phyloP scores from a whole-genome alignment of 2,113 vertebrate genomes.

The Scatophagus argus region DNA sequence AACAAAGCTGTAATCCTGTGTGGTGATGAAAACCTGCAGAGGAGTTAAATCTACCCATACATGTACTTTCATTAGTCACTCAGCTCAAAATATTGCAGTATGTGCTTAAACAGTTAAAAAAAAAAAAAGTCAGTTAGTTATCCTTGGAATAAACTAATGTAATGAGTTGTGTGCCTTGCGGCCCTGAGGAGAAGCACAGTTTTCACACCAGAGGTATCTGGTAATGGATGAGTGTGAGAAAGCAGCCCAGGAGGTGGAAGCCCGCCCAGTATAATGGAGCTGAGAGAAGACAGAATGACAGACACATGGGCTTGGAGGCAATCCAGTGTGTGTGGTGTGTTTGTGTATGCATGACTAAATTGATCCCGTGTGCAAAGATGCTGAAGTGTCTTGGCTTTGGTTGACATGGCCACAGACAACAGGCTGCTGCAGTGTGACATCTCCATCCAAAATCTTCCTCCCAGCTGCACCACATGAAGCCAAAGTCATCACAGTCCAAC shows the following conservation, averaged over 20 bases:
- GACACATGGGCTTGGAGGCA: constrained; percentile 27
- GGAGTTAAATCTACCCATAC: background rate
- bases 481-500: constrained; percentile 52
- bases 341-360: constrained; percentile 13
- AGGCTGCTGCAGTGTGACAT: constrained; percentile 39
- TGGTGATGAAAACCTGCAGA: background rate
- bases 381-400: constrained; percentile 45
- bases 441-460: constrained; percentile 57
- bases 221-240: constrained; percentile 22
- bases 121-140: background rate
- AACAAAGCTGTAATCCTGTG: background rate
- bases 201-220: constrained; percentile 18
- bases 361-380: constrained; percentile 35
- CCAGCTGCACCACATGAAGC: constrained; percentile 47
- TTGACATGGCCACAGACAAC: constrained; percentile 22
- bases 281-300: constrained; percentile 36
- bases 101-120: background rate
- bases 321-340: constrained; percentile 17
- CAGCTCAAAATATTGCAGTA: background rate
- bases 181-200: background rate
- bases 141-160: constrained; percentile 4
- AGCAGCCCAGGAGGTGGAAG: constrained; percentile 32
- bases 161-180: constrained; percentile 14
- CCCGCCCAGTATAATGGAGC: constrained; percentile 25
- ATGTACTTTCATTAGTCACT: background rate